Percentiles rank a stretch among this genome's conserved stretches.
Conservation (phyloP, 2,888 invertebrate species). For the Nebria brevicollis region DNA sequence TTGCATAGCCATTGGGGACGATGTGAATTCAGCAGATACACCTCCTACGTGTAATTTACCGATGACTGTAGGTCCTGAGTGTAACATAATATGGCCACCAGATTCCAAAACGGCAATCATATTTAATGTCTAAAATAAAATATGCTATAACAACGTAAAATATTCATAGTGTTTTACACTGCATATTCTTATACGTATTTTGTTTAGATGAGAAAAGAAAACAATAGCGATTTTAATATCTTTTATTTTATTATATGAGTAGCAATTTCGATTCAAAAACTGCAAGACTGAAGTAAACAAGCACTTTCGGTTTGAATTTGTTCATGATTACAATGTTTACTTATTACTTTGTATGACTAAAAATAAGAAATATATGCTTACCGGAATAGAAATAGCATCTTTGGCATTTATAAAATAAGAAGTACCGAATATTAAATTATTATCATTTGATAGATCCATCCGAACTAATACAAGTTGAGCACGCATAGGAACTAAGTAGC, state of each 20-base stretch:
- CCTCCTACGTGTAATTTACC: slow-evolving; percentile 87
- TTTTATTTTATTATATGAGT: too few relatives aligned
- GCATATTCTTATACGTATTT: not conserved
- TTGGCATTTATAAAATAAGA: slow-evolving; percentile 79
- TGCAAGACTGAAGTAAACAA: too few relatives aligned
- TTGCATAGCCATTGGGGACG: slow-evolving; percentile 63
- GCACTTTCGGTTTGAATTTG: too few relatives aligned
- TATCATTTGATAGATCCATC: slow-evolving; percentile 73
- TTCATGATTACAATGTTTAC: too few relatives aligned
- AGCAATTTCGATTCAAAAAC: too few relatives aligned
- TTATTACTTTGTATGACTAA: too few relatives aligned
- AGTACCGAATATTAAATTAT: slow-evolving; percentile 79
- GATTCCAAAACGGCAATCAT: slow-evolving; percentile 88
- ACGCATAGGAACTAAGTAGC: slow-evolving; percentile 75
- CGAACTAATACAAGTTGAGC: slow-evolving; percentile 75
- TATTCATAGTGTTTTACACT: not conserved
- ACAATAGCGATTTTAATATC: too few relatives aligned
- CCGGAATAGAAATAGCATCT: slow-evolving; percentile 83
- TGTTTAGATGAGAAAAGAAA: not conserved
- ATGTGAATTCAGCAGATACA: slow-evolving; percentile 68
- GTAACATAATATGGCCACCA: slow-evolving; percentile 80
- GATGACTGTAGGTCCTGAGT: slow-evolving; percentile 83
- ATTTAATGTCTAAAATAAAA: slow-evolving; percentile 69
- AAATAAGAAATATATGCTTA: slow-evolving; percentile 58
- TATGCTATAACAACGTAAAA: too few relatives aligned